Evolutionary conservation across 1,140 invertebrate species (phyloP).

Genomic region (Macrobrachium nipponense): DNA sequence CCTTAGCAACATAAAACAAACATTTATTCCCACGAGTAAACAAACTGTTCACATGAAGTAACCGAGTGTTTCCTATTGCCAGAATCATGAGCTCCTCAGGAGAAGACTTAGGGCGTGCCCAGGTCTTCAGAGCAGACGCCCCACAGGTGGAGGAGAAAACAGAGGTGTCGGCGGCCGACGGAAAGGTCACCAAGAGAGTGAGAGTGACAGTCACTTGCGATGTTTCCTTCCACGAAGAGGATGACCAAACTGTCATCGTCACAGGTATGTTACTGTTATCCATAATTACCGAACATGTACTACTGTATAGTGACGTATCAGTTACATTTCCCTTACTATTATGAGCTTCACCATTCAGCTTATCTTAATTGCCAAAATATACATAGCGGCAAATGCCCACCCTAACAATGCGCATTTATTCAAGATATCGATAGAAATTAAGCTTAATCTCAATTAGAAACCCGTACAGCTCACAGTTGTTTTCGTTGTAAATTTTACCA

Average conservation of each 20-base stretch:
- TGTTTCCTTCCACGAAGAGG: slow-evolving; percentile 73
- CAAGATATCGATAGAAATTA: not conserved
- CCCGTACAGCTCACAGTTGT: too few relatives aligned
- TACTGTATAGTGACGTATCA: too few relatives aligned
- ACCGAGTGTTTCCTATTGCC: not conserved
- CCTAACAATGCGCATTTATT: too few relatives aligned
- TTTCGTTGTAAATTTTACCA: too few relatives aligned
- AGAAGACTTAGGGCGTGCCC: slow-evolving; percentile 30
- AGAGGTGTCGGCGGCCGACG: slow-evolving; percentile 70
- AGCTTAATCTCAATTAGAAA: not conserved
- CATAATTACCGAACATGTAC: too few relatives aligned
- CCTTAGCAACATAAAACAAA: not conserved
- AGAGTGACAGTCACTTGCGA: slow-evolving; percentile 77
- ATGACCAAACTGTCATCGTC: slow-evolving; percentile 67
- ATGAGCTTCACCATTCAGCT: not conserved
- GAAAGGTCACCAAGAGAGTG: slow-evolving; percentile 75
- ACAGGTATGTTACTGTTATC: slow-evolving; percentile 69
- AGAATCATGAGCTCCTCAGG: slow-evolving; percentile 34
- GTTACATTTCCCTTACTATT: slow-evolving; percentile 67
- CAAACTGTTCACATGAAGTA: not conserved
- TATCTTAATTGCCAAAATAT: too few relatives aligned
- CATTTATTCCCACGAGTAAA: too few relatives aligned
- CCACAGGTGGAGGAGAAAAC: slow-evolving; percentile 76
- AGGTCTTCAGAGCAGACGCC: slow-evolving; percentile 73
- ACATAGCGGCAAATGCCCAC: too few relatives aligned